phyloP scores from a whole-genome alignment of 2,797 vertebrate species.

The Florisuga fusca region DNA sequence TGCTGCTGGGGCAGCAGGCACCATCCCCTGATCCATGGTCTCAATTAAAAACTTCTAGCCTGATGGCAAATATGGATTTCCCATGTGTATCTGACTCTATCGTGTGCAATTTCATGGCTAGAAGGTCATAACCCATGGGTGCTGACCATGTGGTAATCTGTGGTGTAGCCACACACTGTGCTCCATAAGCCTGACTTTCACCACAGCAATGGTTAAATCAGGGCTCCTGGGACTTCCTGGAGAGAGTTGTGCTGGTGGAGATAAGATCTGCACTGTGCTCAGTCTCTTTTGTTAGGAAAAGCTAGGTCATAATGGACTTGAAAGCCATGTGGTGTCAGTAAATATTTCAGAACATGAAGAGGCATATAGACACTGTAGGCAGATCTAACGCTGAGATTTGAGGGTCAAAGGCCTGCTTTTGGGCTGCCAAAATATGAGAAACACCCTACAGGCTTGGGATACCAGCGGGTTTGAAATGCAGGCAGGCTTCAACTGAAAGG shows the following conservation, averaged over 20 bases:
- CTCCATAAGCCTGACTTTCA: background rate
- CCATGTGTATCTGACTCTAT: background rate
- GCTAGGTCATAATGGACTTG: background rate
- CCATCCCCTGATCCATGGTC: background rate
- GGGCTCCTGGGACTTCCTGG: background rate
- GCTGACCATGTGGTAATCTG: background rate
- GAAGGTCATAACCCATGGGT: background rate
- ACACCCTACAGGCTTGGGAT: no score
- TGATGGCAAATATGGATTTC: background rate
- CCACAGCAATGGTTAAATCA: background rate
- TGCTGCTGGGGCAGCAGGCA: accelerated
- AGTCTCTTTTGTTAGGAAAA: background rate
- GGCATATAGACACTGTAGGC: background rate
- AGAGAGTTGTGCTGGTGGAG: background rate
- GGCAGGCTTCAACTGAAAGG: background rate
- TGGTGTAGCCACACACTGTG: background rate
- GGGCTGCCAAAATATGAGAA: background rate
- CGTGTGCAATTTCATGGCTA: background rate
- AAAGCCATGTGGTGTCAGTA: accelerated
- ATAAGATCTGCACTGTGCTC: background rate
- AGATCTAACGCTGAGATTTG: background rate
- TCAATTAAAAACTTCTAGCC: background rate
- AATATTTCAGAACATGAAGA: background rate
- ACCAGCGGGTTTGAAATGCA: background rate
- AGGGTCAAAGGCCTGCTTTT: background rate